These are phyloP conservation scores for Crenuchus spilurus DNA, from an alignment of 2,797 vertebrate genomes.

Conservation along the genomic window DNA sequence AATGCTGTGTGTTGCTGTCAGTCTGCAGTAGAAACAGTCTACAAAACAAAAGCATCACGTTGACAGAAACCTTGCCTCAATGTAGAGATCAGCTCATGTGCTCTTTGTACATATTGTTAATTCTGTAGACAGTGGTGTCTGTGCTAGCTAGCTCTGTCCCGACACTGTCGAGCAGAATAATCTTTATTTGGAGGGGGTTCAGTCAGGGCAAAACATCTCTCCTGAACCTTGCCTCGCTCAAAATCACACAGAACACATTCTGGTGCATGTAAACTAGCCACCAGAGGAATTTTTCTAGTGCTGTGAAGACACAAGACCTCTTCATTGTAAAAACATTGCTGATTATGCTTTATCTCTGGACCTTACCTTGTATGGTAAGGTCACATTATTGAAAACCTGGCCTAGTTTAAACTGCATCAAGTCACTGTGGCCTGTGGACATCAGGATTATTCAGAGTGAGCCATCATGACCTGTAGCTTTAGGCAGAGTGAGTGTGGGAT, in stretches of 20 bases:
- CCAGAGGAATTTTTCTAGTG: neutral
- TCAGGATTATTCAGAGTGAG: slow-evolving; percentile 51
- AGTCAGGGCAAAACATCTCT: slow-evolving; percentile 52
- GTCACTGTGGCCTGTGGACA: slow-evolving; percentile 56
- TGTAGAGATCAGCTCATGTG: neutral
- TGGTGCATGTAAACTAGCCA: slow-evolving; percentile 26
- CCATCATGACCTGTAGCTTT: slow-evolving; percentile 53
- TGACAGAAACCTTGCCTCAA: no score
- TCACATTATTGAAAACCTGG: slow-evolving; percentile 56
- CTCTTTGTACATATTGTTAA: slow-evolving; percentile 6
- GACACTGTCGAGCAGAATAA: slow-evolving; percentile 64
- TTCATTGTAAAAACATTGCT: neutral
- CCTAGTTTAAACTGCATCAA: slow-evolving; percentile 50
- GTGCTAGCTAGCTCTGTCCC: slow-evolving; percentile 38
- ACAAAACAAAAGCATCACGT: neutral
- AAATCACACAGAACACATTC: slow-evolving; percentile 45
- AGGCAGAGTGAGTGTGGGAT: slow-evolving; percentile 39
- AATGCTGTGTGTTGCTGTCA: neutral
- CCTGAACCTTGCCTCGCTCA: slow-evolving; percentile 36
- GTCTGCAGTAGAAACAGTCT: neutral
- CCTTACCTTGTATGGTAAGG: slow-evolving; percentile 58
- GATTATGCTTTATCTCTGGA: slow-evolving; percentile 29
- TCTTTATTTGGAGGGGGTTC: slow-evolving; percentile 60
- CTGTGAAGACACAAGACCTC: neutral
- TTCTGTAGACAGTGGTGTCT: slow-evolving; percentile 48